phyloP scores from a whole-genome alignment of 2,113 vertebrate species.

The Oostethus manadensis region DNA sequence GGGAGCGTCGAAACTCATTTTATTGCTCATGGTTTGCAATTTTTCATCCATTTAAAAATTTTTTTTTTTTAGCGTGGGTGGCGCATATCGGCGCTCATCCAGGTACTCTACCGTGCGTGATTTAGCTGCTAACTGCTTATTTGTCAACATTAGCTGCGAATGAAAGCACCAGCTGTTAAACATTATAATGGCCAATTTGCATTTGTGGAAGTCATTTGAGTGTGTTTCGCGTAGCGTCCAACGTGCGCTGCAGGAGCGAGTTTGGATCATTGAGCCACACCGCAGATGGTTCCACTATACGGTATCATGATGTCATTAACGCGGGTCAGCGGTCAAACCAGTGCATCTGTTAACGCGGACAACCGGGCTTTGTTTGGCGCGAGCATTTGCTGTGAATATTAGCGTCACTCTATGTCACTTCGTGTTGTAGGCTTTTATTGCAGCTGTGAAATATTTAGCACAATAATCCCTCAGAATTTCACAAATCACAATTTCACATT shows the following conservation, averaged over 20 bases:
- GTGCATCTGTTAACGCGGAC: background rate
- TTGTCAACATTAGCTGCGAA: conserved; percentile 43
- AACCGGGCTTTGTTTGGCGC: no score
- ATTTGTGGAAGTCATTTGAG: conserved; percentile 16
- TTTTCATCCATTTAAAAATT: background rate
- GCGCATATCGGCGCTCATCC: conserved; percentile 11
- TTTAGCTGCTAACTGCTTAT: conserved; percentile 31
- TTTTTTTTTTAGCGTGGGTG: conserved; percentile 16
- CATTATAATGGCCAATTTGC: conserved; percentile 30
- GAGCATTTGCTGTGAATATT: background rate
- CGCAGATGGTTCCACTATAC: conserved; percentile 9
- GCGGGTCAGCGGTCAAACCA: background rate
- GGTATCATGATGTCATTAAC: background rate
- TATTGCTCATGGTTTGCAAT: background rate
- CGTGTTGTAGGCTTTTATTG: no score
- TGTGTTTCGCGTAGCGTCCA: background rate
- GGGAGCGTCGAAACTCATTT: no score
- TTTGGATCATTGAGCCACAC: conserved; percentile 7
- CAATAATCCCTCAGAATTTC: no score
- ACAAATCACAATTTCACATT: no score
- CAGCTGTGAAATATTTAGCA: no score
- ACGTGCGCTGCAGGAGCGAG: background rate
- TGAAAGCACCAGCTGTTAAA: conserved; percentile 44
- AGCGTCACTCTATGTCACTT: no score
- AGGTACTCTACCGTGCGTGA: conserved; percentile 11